Evolutionary conservation across 2,888 invertebrate genomes (phyloP).

Genomic region (Lepidocyrtinus sp.): DNA sequence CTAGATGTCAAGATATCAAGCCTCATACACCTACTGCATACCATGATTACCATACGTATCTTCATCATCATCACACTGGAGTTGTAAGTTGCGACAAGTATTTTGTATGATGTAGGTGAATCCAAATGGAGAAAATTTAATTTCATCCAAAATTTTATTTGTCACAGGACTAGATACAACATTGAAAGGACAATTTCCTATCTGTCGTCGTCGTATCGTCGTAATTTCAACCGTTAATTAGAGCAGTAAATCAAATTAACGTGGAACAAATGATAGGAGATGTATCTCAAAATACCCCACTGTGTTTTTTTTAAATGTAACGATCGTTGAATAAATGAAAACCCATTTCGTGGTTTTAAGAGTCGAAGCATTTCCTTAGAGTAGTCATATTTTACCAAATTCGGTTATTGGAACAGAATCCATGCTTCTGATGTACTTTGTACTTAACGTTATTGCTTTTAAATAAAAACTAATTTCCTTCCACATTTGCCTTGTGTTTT

Average conservation of each 20-base stretch:
- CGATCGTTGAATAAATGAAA: background rate
- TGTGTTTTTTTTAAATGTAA: background rate
- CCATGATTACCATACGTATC: constrained; percentile 70
- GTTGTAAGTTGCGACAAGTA: constrained; percentile 36
- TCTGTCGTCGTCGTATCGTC: background rate
- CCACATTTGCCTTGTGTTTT: background rate
- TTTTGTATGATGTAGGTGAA: background rate
- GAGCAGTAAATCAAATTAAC: background rate
- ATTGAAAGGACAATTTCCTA: background rate
- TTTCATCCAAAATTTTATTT: background rate
- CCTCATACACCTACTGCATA: constrained; percentile 63
- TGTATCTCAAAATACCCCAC: background rate
- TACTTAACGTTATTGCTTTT: too few species aligned
- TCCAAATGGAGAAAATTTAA: background rate
- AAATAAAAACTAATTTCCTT: too few species aligned
- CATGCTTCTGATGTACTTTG: too few species aligned
- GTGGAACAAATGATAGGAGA: background rate
- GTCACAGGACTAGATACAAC: background rate
- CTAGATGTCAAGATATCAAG: constrained; percentile 71
- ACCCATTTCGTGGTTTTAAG: background rate
- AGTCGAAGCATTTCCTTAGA: too few species aligned
- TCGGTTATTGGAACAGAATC: too few species aligned
- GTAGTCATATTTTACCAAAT: too few species aligned
- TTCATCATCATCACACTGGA: constrained; percentile 64
- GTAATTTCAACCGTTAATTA: too few species aligned